Conservation (phyloP, 2,888 invertebrate species). For the Watsonalla binaria region DNA sequence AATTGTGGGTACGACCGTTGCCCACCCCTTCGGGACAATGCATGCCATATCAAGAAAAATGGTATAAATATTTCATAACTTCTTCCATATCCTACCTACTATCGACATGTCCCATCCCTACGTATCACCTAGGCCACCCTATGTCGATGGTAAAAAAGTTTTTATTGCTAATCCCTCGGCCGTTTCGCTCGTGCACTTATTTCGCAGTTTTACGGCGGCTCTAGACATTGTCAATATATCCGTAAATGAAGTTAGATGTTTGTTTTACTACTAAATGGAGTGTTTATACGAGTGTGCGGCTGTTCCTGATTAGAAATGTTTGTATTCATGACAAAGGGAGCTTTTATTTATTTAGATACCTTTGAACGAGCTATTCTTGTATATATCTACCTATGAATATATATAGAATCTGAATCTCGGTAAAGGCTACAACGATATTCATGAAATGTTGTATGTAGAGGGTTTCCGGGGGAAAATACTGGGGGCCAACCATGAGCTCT, state of each 20-base stretch:
- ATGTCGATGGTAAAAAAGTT: conserved; percentile 71
- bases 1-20: too few relatives aligned
- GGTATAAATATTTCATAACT: too few relatives aligned
- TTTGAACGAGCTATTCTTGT: too few relatives aligned
- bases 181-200: conserved; percentile 35
- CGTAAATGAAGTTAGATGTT: conserved; percentile 53
- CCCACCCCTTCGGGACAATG: too few relatives aligned
- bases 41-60: neutral
- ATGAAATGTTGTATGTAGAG: too few relatives aligned
- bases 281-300: conserved; percentile 34
- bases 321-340: conserved; percentile 2
- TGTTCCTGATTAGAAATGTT: conserved; percentile 29
- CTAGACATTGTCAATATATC: conserved; percentile 49
- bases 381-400: too few relatives aligned
- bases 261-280: conserved; percentile 50
- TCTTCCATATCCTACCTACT: too few relatives aligned
- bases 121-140: conserved; percentile 21
- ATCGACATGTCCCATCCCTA: conserved; percentile 19
- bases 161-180: conserved; percentile 68
- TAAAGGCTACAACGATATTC: too few relatives aligned
- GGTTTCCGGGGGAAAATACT: too few relatives aligned
- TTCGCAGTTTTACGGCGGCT: conserved; percentile 39
- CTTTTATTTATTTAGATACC: conserved; percentile 3
- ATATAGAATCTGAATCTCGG: too few relatives aligned
- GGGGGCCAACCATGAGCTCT: too few relatives aligned